Evolutionary conservation across 2,113 vertebrate genomes (phyloP).

Genomic region (Lepisosteus osseus): DNA sequence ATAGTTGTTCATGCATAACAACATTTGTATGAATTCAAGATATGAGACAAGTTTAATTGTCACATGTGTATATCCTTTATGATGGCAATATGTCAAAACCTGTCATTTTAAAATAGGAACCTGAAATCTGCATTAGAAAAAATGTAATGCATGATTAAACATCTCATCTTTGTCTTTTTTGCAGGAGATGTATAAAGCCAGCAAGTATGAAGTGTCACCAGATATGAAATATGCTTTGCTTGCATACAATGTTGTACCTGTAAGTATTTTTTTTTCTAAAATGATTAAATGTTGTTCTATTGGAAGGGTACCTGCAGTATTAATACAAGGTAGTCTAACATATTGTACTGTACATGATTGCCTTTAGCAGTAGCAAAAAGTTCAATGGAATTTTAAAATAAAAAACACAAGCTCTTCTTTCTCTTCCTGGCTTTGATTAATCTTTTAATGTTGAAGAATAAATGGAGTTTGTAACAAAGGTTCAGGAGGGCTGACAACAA

Average conservation of each 20-base stretch:
- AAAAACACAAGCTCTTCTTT: no score
- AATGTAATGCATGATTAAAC: constrained; percentile 41
- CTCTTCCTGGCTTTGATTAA: no score
- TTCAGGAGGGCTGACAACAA: no score
- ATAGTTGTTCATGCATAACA: neutral
- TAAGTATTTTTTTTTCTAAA: constrained; percentile 56
- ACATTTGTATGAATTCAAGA: constrained; percentile 38
- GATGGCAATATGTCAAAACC: constrained; percentile 48
- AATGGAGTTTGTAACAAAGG: no score
- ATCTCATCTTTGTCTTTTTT: constrained; percentile 37
- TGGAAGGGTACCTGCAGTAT: no score
- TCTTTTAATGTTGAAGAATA: no score
- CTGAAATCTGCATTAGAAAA: constrained; percentile 37
- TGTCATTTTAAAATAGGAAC: constrained; percentile 37
- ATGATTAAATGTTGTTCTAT: no score
- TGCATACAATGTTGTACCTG: constrained; percentile 84
- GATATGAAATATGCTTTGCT: constrained; percentile 89
- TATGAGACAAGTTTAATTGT: constrained; percentile 50
- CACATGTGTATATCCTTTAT: constrained; percentile 29
- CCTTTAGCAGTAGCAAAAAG: no score
- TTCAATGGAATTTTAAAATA: no score
- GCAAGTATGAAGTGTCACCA: constrained; percentile 89
- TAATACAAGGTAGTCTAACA: no score
- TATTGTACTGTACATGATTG: no score
- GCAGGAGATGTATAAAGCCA: constrained; percentile 87